Percentiles rank a stretch among this genome's conserved stretches.
These are phyloP conservation scores for Wiebesia pumilae DNA, from an alignment of 1,140 invertebrate species.

Conservation along the genomic window DNA sequence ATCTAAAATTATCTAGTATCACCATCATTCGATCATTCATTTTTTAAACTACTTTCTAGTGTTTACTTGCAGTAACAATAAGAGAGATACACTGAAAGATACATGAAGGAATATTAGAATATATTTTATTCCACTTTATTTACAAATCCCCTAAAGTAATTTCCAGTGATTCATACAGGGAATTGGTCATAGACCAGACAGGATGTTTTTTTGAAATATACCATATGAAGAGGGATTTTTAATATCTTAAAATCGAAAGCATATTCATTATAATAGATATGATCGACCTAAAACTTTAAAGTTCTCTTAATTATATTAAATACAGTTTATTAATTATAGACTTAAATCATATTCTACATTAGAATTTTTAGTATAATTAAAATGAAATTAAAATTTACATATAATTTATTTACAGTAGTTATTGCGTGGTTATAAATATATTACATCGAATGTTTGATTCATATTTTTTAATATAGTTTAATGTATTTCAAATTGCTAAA, in stretches of 20 bases:
- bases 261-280: background rate
- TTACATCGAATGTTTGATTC: background rate
- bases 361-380: background rate
- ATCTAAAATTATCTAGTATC: background rate
- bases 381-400: background rate
- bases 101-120: slow-evolving; percentile 57
- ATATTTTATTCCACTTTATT: slow-evolving; percentile 70
- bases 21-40: background rate
- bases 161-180: background rate
- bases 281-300: background rate
- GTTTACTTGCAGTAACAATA: background rate
- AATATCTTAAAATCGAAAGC: background rate
- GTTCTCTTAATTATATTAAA: background rate
- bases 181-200: background rate
- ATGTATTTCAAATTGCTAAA: too few species aligned
- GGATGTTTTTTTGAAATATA: background rate
- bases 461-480: background rate
- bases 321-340: background rate
- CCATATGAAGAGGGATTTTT: background rate
- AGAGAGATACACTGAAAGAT: background rate
- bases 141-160: slow-evolving; percentile 57
- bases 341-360: background rate
- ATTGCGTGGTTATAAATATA: background rate
- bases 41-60: background rate
- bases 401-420: background rate